These are phyloP conservation scores for Oryzias sinensis DNA, from an alignment of 2,797 vertebrate species.

Conservation along the genomic window DNA sequence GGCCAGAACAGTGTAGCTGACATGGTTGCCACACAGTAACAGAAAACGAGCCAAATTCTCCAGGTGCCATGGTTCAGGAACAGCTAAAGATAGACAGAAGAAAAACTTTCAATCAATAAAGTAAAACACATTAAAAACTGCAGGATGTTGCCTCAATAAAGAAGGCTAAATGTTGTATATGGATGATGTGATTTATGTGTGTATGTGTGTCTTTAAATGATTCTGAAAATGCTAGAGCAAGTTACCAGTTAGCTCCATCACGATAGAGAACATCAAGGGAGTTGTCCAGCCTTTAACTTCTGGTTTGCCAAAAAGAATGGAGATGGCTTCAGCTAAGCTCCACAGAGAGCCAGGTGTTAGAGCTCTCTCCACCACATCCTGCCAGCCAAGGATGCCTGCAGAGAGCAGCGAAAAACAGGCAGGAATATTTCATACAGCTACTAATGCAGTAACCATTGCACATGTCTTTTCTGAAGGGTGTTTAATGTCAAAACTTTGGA, in stretches of 20 bases:
- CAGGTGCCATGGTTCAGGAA: constrained; percentile 85
- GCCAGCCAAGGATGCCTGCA: constrained; percentile 84
- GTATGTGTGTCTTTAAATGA: constrained; percentile 5
- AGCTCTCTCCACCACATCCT: constrained; percentile 78
- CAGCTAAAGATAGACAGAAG: constrained; percentile 62
- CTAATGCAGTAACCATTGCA: background rate
- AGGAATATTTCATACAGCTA: background rate
- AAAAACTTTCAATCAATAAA: background rate
- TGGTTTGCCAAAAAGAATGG: constrained; percentile 73
- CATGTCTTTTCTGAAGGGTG: background rate
- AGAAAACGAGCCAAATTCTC: constrained; percentile 90
- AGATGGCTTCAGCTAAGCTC: constrained; percentile 82
- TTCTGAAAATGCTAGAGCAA: background rate
- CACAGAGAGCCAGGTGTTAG: constrained; percentile 78
- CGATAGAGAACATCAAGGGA: constrained; percentile 81
- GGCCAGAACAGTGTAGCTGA: constrained; percentile 86
- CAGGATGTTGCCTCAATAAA: background rate
- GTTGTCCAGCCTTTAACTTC: constrained; percentile 79
- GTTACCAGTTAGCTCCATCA: constrained; percentile 88
- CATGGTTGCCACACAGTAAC: constrained; percentile 83
- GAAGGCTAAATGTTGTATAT: background rate
- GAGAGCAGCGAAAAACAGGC: background rate
- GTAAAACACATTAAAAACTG: background rate
- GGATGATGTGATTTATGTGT: background rate
- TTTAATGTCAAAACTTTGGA: background rate